These are phyloP conservation scores for Psylliodes chrysocephalus DNA, from an alignment of 2,888 invertebrate species.

Conservation along the genomic window DNA sequence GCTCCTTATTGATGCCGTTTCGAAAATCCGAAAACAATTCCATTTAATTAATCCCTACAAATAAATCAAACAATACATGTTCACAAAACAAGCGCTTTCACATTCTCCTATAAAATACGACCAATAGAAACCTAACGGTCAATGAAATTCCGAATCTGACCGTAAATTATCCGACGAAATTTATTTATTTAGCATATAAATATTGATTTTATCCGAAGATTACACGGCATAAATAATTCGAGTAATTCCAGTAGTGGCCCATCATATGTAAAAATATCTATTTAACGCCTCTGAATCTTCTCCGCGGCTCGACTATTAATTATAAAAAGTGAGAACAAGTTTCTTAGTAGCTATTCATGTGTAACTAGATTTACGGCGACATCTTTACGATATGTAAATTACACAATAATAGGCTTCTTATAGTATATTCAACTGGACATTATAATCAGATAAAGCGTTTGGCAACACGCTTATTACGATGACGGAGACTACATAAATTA, in stretches of 20 bases:
- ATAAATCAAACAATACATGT: not conserved
- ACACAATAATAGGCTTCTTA: slow-evolving; percentile 29
- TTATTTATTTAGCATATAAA: slow-evolving; percentile 2
- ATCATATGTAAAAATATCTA: slow-evolving; percentile 28
- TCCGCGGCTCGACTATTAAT: slow-evolving; percentile 21
- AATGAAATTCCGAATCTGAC: not conserved
- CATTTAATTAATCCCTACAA: too few species aligned
- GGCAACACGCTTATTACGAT: slow-evolving; percentile 12
- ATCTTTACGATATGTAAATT: slow-evolving; percentile 47
- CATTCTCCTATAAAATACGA: too few species aligned
- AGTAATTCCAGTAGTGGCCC: slow-evolving; percentile 30
- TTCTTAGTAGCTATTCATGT: slow-evolving; percentile 30
- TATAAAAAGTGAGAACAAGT: slow-evolving; percentile 39
- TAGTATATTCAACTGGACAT: slow-evolving; percentile 23
- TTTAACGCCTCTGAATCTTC: slow-evolving; percentile 23
- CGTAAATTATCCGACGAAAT: slow-evolving; percentile 4
- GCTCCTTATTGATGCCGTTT: too few species aligned
- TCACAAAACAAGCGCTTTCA: not conserved
- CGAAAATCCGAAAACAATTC: too few species aligned
- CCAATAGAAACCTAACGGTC: not conserved
- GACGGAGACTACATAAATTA: slow-evolving; percentile 5
- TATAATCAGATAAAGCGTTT: slow-evolving; percentile 26
- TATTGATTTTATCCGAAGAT: slow-evolving; percentile 11
- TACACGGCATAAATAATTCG: slow-evolving; percentile 24
- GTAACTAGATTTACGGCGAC: slow-evolving; percentile 39